Evolutionary conservation across 2,888 invertebrate genomes (phyloP), one percentile per base, ranked within the genome.

Genomic region (Cephus nigrinus): DNA sequence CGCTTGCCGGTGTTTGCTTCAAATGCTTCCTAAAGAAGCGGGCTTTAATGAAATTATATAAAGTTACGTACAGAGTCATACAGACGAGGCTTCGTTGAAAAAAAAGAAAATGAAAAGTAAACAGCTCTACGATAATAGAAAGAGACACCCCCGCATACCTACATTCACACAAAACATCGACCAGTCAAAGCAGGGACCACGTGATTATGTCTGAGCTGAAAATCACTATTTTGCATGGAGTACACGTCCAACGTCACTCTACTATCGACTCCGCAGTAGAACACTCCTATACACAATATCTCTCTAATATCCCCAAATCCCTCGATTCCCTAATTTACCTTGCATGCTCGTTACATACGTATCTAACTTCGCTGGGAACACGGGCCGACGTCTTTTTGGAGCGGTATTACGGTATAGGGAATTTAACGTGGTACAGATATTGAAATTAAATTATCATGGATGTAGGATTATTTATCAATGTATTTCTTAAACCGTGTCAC

Each of bases 211-310:
- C 91, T 91, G 90, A 90, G 91, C 91, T 94, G 93, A 94, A 93
- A 94, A 94, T 94, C 94, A 94, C 95, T 94, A 95, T 95, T 96
- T 96, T 95, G 96, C 96, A 96, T 96, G 95, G 94, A 93, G 95
- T 95, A 92, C 85, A 93, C 93, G 92, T 92, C 90, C 90, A 83
- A 86, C 90, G 90, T 90, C 91, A 91, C 91, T 93, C 92, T 93
- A 92, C 92, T 92, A 92, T 89, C 91, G 91, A 93, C 93, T 93
- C 92, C 91, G 89, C 89, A 86, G 75, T 78, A 80, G 2, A 23
- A 75, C 73, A n/a, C 73, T 34, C 23, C 33, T 23, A 2, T 73
- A 31, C 34, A 31, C 73, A 4, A 4, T 34, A 0, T 33, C 33
- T 23, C 23, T 73, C 34, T 15, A n/a, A 71, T 31, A 31, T 32